Conservation (phyloP, 2,113 vertebrate species). For the Anas platyrhynchos region DNA sequence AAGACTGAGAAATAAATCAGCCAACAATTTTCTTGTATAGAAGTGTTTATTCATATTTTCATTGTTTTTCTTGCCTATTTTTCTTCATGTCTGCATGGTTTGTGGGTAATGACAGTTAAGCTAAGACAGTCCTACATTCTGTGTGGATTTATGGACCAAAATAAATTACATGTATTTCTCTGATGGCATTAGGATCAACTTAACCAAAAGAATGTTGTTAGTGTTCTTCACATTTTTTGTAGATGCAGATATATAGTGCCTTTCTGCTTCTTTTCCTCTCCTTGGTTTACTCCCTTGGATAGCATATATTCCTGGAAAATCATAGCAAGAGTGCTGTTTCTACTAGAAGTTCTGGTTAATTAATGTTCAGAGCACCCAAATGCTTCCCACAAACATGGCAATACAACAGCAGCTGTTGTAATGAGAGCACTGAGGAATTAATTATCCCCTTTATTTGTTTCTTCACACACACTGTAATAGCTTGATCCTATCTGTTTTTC, state of each 20-base stretch:
- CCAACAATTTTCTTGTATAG: accelerated
- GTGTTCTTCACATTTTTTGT: not conserved
- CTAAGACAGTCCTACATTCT: not conserved
- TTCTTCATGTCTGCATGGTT: not conserved
- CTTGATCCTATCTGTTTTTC: not conserved
- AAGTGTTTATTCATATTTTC: not conserved
- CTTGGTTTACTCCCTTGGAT: not conserved
- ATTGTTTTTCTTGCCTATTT: not conserved
- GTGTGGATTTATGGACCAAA: accelerated
- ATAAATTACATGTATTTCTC: not conserved
- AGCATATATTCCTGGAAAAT: not conserved
- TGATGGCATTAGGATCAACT: not conserved
- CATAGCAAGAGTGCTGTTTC: not conserved
- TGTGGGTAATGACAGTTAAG: not conserved
- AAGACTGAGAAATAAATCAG: not conserved
- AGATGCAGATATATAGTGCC: not conserved
- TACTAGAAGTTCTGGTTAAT: not conserved
- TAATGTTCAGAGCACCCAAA: not conserved
- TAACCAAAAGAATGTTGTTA: not conserved
- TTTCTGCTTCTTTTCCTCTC: not conserved
- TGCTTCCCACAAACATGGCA: not conserved
- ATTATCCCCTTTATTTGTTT: not conserved
- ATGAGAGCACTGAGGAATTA: not conserved
- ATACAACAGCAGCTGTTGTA: not conserved
- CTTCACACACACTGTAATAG: not conserved